Evolutionary conservation across 2,797 vertebrate genomes (phyloP).

Genomic region (Lindbergichthys nudifrons): DNA sequence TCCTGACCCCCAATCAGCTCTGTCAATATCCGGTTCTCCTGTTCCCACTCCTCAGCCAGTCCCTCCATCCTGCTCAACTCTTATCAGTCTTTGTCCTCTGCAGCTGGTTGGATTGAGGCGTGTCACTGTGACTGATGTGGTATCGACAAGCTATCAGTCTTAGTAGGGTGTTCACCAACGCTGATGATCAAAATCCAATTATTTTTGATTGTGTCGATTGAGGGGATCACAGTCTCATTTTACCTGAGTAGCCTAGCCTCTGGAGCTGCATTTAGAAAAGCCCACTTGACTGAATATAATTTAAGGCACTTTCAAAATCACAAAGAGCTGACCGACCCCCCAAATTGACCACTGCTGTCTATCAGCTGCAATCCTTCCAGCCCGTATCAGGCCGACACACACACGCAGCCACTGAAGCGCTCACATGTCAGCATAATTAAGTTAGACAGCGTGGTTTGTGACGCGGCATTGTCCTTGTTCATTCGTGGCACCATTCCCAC

Average conservation of each 20-base stretch:
- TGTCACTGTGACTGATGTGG: conserved; percentile 24
- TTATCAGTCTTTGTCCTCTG: conserved; percentile 24
- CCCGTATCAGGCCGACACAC: conserved; percentile 31
- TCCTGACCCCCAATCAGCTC: conserved; percentile 19
- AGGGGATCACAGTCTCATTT: conserved; percentile 37
- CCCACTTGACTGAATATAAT: neutral
- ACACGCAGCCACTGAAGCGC: conserved; percentile 52
- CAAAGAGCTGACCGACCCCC: conserved; percentile 37
- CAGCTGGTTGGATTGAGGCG: conserved; percentile 17
- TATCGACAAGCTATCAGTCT: conserved; percentile 40
- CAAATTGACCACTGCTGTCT: conserved; percentile 40
- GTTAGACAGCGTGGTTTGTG: conserved; percentile 82
- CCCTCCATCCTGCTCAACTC: conserved; percentile 10
- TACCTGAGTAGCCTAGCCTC: conserved; percentile 32
- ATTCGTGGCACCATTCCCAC: conserved; percentile 63
- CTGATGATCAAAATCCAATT: conserved; percentile 46
- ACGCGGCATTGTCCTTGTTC: conserved; percentile 81
- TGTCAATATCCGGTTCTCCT: conserved; percentile 46
- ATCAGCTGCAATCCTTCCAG: conserved; percentile 42
- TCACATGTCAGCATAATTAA: conserved; percentile 79
- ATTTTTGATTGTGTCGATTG: conserved; percentile 53
- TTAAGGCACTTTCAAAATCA: neutral
- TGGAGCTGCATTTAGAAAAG: conserved; percentile 45
- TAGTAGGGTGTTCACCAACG: conserved; percentile 8
- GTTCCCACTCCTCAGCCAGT: neutral